A percentile compares a stretch with the other conserved stretches of the same genome.
These are phyloP conservation scores for Cuniculus paca DNA, from an alignment of 2,797 vertebrate species.

Conservation along the genomic window DNA sequence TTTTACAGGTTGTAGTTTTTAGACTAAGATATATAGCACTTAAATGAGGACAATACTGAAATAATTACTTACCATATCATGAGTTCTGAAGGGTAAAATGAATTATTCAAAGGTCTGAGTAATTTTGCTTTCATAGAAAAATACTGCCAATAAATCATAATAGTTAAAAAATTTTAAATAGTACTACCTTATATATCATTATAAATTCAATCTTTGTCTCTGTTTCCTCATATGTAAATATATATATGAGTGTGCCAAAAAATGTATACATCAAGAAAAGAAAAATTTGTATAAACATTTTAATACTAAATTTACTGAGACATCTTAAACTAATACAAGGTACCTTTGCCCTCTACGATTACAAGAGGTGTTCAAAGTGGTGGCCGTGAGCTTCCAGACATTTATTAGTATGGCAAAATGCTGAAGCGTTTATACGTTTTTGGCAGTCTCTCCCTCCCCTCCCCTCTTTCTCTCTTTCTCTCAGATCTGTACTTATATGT, in stretches of 20 bases:
- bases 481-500: background rate
- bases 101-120: constrained; percentile 30
- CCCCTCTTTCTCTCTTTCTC: background rate
- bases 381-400: background rate
- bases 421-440: no score
- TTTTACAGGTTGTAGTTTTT: constrained; percentile 15
- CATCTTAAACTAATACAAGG: background rate
- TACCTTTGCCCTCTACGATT: background rate
- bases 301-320: background rate
- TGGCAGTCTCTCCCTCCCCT: background rate
- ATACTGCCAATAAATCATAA: background rate
- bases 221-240: background rate
- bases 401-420: background rate
- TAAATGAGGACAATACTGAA: background rate
- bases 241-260: background rate
- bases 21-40: background rate
- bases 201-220: background rate
- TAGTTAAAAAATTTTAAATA: background rate
- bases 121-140: background rate
- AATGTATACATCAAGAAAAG: background rate
- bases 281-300: background rate
- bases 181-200: background rate
- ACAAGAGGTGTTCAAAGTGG: background rate
- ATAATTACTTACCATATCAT: background rate
- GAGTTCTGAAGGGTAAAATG: background rate